Evolutionary conservation across 2,113 vertebrate species (phyloP).

Genomic region (Geococcyx californianus): DNA sequence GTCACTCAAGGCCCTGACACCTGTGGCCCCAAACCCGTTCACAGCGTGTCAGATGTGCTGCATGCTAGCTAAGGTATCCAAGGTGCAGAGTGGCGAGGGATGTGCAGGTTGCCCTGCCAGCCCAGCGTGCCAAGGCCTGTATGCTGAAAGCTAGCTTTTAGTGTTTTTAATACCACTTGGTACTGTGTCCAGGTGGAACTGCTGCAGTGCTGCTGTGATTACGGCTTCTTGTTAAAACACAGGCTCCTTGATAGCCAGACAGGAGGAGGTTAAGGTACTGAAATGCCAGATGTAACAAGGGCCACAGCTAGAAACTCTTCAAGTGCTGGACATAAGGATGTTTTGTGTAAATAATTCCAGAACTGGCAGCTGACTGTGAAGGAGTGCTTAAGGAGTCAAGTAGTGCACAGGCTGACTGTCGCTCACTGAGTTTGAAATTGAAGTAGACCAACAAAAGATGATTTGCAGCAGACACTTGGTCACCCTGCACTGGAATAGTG

Average conservation of each 20-base stretch:
- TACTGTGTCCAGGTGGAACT: not conserved
- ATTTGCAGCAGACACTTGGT: not conserved
- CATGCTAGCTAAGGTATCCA: accelerated
- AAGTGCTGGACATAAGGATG: not conserved
- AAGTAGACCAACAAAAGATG: not conserved
- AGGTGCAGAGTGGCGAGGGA: too few relatives aligned
- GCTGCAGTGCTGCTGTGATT: not conserved
- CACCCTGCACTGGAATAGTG: not conserved
- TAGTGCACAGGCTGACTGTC: not conserved
- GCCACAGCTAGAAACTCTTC: not conserved
- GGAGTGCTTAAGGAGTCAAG: not conserved
- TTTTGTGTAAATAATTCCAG: not conserved
- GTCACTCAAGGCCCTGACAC: not conserved
- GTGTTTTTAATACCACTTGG: not conserved
- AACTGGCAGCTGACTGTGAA: not conserved
- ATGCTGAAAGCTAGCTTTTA: not conserved
- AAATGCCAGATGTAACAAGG: not conserved
- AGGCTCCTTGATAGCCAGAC: not conserved
- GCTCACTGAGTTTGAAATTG: not conserved
- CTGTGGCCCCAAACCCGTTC: accelerated
- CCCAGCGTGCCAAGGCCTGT: too few relatives aligned
- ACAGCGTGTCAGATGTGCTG: accelerated
- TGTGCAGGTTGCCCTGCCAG: not conserved
- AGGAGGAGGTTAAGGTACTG: not conserved
- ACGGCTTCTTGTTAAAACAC: not conserved